Evolutionary conservation across 2,888 invertebrate species (phyloP).

Genomic region (Nomada hirtipes): DNA sequence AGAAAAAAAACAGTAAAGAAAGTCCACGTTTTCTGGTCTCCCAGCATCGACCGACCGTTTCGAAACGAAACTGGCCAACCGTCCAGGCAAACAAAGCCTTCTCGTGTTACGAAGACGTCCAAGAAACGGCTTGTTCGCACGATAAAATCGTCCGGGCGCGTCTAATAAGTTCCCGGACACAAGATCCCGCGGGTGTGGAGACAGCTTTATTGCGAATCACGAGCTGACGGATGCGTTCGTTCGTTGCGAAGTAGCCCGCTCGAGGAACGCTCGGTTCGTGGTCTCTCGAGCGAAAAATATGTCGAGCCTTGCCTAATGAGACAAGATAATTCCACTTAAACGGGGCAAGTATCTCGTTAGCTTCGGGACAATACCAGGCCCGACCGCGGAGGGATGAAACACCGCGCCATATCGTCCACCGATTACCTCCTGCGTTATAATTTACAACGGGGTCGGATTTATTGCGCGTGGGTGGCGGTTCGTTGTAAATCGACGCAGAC

Average conservation of each 20-base stretch:
- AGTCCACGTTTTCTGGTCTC: neutral
- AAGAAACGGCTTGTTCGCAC: slow-evolving; percentile 15
- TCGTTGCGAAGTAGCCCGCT: neutral
- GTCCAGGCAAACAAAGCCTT: neutral
- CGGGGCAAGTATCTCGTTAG: slow-evolving; percentile 34
- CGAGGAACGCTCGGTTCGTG: neutral
- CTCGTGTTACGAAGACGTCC: neutral
- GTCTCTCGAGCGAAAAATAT: slow-evolving; percentile 13
- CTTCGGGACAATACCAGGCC: slow-evolving; percentile 14
- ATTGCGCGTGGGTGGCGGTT: slow-evolving; percentile 42
- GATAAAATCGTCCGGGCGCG: slow-evolving; percentile 50
- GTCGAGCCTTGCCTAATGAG: slow-evolving; percentile 28
- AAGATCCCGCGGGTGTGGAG: slow-evolving; percentile 25
- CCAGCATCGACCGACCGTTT: neutral
- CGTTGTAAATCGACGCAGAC: slow-evolving; percentile 35
- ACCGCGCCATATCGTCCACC: slow-evolving; percentile 11
- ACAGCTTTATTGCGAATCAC: slow-evolving; percentile 13
- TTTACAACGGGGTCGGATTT: slow-evolving; percentile 41
- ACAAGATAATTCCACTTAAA: slow-evolving; percentile 48
- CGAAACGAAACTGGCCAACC: slow-evolving; percentile 7
- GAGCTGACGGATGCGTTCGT: neutral
- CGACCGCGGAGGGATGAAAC: slow-evolving; percentile 25
- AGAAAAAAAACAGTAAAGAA: neutral
- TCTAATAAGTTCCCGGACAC: slow-evolving; percentile 53
- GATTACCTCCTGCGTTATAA: slow-evolving; percentile 42